These are phyloP conservation scores for Troglohyphantes excavatus DNA, from an alignment of 2,888 invertebrate genomes.

Conservation along the genomic window DNA sequence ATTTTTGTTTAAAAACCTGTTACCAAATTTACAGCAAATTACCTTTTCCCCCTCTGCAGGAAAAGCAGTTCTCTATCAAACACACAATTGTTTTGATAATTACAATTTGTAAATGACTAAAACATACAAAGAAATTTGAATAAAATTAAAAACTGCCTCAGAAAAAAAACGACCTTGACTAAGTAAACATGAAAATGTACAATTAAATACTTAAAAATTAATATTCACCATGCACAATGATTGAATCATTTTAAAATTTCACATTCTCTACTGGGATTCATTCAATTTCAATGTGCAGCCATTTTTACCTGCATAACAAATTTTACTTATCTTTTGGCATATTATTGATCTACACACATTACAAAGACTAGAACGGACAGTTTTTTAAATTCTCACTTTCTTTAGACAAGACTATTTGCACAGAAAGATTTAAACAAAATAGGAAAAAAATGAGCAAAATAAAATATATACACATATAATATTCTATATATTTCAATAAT, in stretches of 20 bases:
- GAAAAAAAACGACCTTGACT: not conserved
- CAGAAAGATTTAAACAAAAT: not conserved
- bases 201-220: not conserved
- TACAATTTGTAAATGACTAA: not conserved
- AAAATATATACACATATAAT: constrained; percentile 17
- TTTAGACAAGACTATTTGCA: not conserved
- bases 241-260: not conserved
- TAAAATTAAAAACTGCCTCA: not conserved
- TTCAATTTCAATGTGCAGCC: not conserved
- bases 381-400: not conserved
- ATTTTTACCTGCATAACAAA: not conserved
- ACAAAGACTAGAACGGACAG: constrained; percentile 4
- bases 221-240: not conserved
- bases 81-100: not conserved
- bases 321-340: not conserved
- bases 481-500: constrained; percentile 12
- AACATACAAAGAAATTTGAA: not conserved
- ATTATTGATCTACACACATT: not conserved
- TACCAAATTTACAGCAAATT: not conserved
- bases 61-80: too few species aligned
- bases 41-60: too few species aligned
- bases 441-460: constrained; percentile 8
- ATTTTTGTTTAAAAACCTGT: not conserved
- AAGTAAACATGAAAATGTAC: not conserved
- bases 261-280: not conserved